These are phyloP conservation scores for Aromia moschata DNA, from an alignment of 2,888 invertebrate species.

Conservation along the genomic window DNA sequence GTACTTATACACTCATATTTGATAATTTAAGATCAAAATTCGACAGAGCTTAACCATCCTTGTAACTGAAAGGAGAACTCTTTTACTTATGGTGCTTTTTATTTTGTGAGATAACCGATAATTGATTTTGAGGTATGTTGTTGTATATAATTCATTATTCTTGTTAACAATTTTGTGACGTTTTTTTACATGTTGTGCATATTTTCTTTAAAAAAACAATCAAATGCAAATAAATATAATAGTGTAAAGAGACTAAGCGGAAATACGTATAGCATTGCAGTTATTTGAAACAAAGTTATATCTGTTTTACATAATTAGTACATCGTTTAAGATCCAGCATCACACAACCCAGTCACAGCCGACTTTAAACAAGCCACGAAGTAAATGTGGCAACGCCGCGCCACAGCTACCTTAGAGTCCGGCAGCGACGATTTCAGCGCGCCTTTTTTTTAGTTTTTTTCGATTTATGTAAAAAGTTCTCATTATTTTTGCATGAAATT, in stretches of 20 bases:
- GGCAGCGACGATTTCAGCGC: no score
- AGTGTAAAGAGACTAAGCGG: constrained; percentile 24
- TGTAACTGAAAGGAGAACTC: constrained; percentile 8
- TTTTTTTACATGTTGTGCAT: constrained; percentile 47
- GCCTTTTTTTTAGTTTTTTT: no score
- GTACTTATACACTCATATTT: constrained; percentile 28
- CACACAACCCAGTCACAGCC: no score
- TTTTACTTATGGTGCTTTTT: constrained; percentile 47
- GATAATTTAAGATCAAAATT: constrained; percentile 33
- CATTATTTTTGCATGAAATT: no score
- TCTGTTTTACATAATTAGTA: constrained; percentile 5
- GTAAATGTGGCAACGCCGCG: no score
- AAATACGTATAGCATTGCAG: constrained; percentile 26
- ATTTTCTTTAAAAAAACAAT: constrained; percentile 41
- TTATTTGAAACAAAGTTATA: constrained; percentile 15
- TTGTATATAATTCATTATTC: constrained; percentile 50
- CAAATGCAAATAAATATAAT: constrained; percentile 47
- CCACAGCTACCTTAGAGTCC: no score
- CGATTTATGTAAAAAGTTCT: no score
- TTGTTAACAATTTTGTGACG: constrained; percentile 49
- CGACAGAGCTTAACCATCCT: constrained; percentile 14
- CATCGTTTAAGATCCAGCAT: no score
- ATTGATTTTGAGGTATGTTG: constrained; percentile 50
- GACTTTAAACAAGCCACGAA: no score
- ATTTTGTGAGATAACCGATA: constrained; percentile 44